A percentile compares a stretch with the other conserved stretches of the same genome.
phyloP scores from a whole-genome alignment of 2,797 vertebrate species.

The Centroberyx gerrardi region DNA sequence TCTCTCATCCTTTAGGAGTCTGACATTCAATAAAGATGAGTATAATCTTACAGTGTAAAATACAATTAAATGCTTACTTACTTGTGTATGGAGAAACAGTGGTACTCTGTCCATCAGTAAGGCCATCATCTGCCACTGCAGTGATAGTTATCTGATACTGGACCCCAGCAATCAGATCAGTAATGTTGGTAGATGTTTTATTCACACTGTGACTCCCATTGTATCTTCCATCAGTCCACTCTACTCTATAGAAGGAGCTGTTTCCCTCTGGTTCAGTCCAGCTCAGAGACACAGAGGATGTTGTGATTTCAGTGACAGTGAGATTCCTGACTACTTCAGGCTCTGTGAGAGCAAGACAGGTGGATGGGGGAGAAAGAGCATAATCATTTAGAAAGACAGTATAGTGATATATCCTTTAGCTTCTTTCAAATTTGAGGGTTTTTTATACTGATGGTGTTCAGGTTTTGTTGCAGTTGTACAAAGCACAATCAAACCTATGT shows the following conservation, averaged over 20 bases:
- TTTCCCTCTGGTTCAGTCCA: conserved; percentile 41
- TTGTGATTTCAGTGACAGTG: neutral
- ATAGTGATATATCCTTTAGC: too few relatives aligned
- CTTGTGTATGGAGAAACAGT: conserved; percentile 37
- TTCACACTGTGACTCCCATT: neutral
- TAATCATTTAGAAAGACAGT: too few relatives aligned
- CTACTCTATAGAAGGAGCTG: conserved; percentile 2
- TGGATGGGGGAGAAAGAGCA: too few relatives aligned
- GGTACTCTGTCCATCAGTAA: neutral
- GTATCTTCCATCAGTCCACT: neutral
- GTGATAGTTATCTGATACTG: neutral
- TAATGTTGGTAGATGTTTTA: neutral
- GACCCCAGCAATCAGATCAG: conserved; percentile 8
- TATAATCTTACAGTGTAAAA: too few relatives aligned
- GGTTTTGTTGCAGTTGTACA: neutral
- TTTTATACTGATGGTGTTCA: too few relatives aligned
- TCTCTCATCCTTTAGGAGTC: too few relatives aligned
- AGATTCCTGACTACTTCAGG: conserved; percentile 32
- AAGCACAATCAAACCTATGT: neutral
- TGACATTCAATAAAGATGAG: too few relatives aligned
- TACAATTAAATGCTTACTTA: conserved; percentile 26
- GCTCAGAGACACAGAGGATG: conserved; percentile 41
- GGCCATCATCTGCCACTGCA: conserved; percentile 46
- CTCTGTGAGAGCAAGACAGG: neutral
- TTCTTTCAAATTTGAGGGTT: too few relatives aligned